A percentile compares a stretch with the other conserved stretches of the same genome.
Evolutionary conservation across 2,888 invertebrate species (phyloP).

Genomic region (Chymomyza fuscimana): DNA sequence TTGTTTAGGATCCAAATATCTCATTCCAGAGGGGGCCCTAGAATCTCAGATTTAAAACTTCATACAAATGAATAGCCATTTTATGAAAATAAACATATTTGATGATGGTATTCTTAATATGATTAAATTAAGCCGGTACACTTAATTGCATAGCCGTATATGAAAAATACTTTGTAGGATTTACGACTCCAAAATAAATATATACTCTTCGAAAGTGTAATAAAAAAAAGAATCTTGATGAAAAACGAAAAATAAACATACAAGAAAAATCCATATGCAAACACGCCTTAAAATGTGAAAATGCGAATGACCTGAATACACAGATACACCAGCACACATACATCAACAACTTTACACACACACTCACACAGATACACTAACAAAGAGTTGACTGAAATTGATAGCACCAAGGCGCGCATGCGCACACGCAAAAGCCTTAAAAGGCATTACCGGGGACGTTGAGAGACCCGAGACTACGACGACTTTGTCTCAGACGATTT

Average conservation of each 20-base stretch:
- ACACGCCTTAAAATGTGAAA: conserved; percentile 72
- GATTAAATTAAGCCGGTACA: too few species aligned
- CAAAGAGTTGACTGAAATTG: conserved; percentile 41
- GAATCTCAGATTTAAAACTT: too few species aligned
- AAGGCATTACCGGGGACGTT: conserved; percentile 44
- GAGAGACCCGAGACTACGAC: conserved; percentile 4
- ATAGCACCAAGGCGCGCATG: conserved; percentile 42
- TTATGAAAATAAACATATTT: too few species aligned
- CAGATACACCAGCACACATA: conserved; percentile 37
- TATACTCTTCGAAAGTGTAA: background rate
- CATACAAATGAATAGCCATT: too few species aligned
- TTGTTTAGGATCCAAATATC: too few species aligned
- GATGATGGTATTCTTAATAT: too few species aligned
- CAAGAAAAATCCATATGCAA: conserved; percentile 58
- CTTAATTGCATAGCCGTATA: too few species aligned
- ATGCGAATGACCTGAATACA: conserved; percentile 76
- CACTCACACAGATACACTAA: conserved; percentile 27
- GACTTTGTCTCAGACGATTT: conserved; percentile 55
- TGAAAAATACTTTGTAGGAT: background rate
- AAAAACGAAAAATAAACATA: conserved; percentile 16
- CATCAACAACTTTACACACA: conserved; percentile 4
- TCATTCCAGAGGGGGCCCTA: too few species aligned
- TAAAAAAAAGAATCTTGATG: conserved; percentile 17
- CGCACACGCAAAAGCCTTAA: conserved; percentile 60
- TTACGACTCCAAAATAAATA: background rate